Evolutionary conservation across 2,113 vertebrate genomes (phyloP).

Genomic region (Gnathonemus longibarbis): DNA sequence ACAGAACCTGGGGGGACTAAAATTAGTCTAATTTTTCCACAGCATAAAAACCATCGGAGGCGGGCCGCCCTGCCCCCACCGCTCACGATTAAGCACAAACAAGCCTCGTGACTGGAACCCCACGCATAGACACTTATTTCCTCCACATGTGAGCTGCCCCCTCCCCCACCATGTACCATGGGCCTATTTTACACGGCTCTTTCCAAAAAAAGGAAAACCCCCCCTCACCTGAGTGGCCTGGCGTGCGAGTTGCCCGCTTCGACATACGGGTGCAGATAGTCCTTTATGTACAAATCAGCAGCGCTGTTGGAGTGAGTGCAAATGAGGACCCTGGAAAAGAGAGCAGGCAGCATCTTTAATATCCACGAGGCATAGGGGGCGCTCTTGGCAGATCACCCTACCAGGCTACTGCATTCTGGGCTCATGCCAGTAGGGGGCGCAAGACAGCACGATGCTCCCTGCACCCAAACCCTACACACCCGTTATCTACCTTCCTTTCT

Average conservation of each 20-base stretch:
- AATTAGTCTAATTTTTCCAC: background rate
- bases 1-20: background rate
- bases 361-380: background rate
- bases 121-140: background rate
- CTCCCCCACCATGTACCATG: background rate
- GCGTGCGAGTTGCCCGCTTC: slow-evolving; percentile 97
- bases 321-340: slow-evolving; percentile 87
- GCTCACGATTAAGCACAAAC: background rate
- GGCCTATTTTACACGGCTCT: background rate
- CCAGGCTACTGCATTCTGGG: background rate
- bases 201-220: background rate
- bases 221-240: slow-evolving; percentile 93
- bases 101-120: background rate
- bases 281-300: slow-evolving; percentile 99
- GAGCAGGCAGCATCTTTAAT: slow-evolving; percentile 11
- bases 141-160: background rate
- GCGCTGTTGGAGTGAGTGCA: slow-evolving; percentile 99
- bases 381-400: background rate
- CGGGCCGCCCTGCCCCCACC: background rate
- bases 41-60: background rate
- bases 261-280: slow-evolving; percentile 99
- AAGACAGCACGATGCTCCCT: background rate
- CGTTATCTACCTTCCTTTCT: background rate
- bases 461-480: background rate
- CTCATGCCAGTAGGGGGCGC: background rate